These are phyloP conservation scores for Bombus affinis DNA, from an alignment of 1,140 invertebrate species.

Conservation along the genomic window DNA sequence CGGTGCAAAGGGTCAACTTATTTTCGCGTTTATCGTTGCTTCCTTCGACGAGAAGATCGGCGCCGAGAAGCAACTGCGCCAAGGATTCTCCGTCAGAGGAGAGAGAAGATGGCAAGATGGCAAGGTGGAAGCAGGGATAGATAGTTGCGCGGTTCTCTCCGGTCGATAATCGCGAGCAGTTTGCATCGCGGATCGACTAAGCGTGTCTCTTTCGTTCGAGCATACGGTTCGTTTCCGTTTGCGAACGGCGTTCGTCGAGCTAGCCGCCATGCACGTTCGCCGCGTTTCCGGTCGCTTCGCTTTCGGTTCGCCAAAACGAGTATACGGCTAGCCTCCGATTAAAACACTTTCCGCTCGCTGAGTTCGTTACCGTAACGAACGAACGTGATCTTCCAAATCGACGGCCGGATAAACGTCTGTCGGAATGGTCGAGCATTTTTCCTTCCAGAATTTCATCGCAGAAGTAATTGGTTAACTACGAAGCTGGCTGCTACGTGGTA, in stretches of 20 bases:
- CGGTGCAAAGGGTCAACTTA: no score
- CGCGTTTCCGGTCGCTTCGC: conserved; percentile 20
- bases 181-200: neutral
- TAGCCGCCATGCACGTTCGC: neutral
- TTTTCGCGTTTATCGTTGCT: no score
- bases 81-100: no score
- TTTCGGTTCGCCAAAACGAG: conserved; percentile 18
- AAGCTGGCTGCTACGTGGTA: no score
- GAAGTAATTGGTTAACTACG: no score
- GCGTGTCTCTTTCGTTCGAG: neutral
- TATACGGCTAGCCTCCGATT: neutral
- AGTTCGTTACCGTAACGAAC: neutral
- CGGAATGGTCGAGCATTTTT: no score
- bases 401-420: neutral
- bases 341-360: neutral
- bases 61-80: no score
- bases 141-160: neutral
- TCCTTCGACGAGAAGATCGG: no score
- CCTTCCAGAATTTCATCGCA: no score
- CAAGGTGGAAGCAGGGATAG: neutral
- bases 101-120: neutral
- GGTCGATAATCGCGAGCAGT: conserved; percentile 1
- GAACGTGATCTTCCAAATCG: neutral
- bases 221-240: neutral
- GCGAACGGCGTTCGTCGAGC: neutral